Conservation (phyloP, 2,797 vertebrate species). For the Coranthus polyacanthus region DNA sequence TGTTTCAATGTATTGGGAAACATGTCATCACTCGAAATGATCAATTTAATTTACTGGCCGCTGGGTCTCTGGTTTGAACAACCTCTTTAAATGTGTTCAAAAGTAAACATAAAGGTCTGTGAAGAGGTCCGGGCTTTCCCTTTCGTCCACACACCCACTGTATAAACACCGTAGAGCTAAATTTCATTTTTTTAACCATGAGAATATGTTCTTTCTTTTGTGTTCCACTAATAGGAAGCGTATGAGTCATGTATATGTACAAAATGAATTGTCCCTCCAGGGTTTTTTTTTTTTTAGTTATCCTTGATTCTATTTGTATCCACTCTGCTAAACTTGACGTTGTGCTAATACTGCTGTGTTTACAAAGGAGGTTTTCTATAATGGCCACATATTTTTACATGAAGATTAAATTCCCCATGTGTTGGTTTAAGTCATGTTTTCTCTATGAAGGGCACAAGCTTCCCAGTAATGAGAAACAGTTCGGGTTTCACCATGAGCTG, state of each 20-base stretch:
- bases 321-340: slow-evolving; percentile 4
- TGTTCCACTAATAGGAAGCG: slow-evolving; percentile 41
- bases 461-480: neutral
- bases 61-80: slow-evolving; percentile 19
- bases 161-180: slow-evolving; percentile 52
- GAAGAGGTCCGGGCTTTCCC: slow-evolving; percentile 47
- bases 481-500: neutral
- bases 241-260: slow-evolving; percentile 58
- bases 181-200: slow-evolving; percentile 46
- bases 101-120: slow-evolving; percentile 35
- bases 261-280: slow-evolving; percentile 14
- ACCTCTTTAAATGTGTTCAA: slow-evolving; percentile 34
- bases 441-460: neutral
- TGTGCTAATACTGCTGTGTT: slow-evolving; percentile 31
- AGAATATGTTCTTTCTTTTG: slow-evolving; percentile 56
- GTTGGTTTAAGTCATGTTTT: slow-evolving; percentile 33
- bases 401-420: slow-evolving; percentile 16
- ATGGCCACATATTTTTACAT: slow-evolving; percentile 33
- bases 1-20: slow-evolving; percentile 41
- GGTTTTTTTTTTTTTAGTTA: slow-evolving; percentile 19
- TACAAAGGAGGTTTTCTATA: slow-evolving; percentile 32
- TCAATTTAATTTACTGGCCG: slow-evolving; percentile 45
- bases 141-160: slow-evolving; percentile 53
- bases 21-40: slow-evolving; percentile 42
- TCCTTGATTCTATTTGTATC: slow-evolving; percentile 42